These are phyloP conservation scores for Muscicapa comitata DNA, from an alignment of 2,797 vertebrate species.

Conservation along the genomic window DNA sequence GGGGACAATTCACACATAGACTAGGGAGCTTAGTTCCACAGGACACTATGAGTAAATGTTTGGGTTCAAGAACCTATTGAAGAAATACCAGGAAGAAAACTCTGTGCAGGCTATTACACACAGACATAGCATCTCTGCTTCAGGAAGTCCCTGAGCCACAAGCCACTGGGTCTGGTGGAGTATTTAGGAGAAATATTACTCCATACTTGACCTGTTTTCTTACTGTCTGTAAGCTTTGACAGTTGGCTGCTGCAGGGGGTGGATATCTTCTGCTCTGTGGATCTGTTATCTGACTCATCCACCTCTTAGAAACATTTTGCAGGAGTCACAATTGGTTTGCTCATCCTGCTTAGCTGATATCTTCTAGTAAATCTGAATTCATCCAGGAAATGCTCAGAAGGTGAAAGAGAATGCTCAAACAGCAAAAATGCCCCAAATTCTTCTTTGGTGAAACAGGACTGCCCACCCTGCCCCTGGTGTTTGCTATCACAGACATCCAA, in stretches of 20 bases:
- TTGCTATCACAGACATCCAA: conserved; percentile 1
- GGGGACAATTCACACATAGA: not conserved
- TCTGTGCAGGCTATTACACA: not conserved
- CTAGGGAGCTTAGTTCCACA: not conserved
- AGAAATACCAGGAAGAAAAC: not conserved
- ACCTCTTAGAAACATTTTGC: not conserved
- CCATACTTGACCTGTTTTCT: not conserved
- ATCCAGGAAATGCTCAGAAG: not conserved
- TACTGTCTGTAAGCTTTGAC: conserved; percentile 11
- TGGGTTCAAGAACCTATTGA: not conserved
- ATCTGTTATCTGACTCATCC: conserved; percentile 32
- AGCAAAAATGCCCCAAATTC: not conserved
- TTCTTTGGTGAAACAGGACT: not conserved
- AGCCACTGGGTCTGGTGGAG: conserved; percentile 11
- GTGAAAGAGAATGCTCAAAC: not conserved
- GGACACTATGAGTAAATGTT: not conserved
- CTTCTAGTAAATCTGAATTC: not conserved
- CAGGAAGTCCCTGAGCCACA: conserved; percentile 23
- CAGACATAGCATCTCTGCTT: not conserved
- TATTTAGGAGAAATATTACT: conserved; percentile 39
- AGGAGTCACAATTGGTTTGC: not conserved
- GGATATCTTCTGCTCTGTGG: not conserved
- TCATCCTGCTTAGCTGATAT: not conserved
- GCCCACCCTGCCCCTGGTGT: not conserved
- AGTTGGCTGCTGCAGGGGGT: not conserved